Conservation (phyloP, 2,797 vertebrate genomes). For the Sylvia borin region DNA sequence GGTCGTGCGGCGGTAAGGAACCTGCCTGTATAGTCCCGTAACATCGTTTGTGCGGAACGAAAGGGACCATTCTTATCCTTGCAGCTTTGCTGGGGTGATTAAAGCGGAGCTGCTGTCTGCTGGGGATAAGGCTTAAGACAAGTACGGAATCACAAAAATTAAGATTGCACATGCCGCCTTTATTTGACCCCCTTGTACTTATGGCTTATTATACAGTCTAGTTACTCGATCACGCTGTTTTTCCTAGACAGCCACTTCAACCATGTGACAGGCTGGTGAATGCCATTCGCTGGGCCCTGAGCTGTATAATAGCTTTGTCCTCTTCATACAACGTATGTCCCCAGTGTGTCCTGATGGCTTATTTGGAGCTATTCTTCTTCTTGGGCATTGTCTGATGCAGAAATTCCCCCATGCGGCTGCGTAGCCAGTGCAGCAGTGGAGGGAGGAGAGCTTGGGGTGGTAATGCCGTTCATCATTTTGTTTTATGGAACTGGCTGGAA, state of each 20-base stretch:
- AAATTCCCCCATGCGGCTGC: accelerated
- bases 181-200: neutral
- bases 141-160: neutral
- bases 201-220: neutral
- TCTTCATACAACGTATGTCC: neutral
- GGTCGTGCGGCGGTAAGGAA: accelerated
- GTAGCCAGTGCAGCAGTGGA: accelerated
- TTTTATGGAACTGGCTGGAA: neutral
- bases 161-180: neutral
- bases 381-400: neutral
- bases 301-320: neutral
- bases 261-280: neutral
- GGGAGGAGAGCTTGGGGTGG: neutral
- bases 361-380: neutral
- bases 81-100: neutral
- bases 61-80: accelerated
- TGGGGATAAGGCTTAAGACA: neutral
- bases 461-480: accelerated
- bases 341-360: neutral
- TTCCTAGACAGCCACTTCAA: neutral
- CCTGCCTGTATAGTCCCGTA: accelerated
- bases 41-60: accelerated
- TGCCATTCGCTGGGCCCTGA: neutral
- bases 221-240: neutral
- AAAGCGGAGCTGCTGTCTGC: accelerated